phyloP scores from a whole-genome alignment of 2,113 vertebrate species.

The Okapia johnstoni region DNA sequence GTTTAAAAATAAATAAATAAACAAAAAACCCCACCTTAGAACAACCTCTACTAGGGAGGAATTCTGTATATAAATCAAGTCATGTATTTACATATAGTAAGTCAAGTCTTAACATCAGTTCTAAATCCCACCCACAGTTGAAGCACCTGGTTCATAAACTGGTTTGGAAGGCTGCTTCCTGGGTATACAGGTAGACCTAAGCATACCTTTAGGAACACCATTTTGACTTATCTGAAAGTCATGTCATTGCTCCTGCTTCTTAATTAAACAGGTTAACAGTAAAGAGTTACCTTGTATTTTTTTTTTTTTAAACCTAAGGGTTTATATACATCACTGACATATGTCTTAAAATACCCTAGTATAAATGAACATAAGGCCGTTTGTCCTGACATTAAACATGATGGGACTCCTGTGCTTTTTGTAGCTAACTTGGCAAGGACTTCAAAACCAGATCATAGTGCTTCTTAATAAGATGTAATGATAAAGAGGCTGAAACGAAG shows the following conservation, averaged over 20 bases:
- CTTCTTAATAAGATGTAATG: not conserved
- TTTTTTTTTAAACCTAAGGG: not conserved
- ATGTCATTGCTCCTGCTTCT: slow-evolving; percentile 26
- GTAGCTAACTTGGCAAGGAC: not conserved
- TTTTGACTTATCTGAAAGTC: slow-evolving; percentile 3
- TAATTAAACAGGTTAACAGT: slow-evolving; percentile 17
- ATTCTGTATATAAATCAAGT: slow-evolving; percentile 34
- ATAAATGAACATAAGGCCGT: not conserved
- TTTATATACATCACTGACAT: not conserved
- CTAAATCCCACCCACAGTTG: slow-evolving; percentile 2
- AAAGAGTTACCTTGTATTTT: not conserved
- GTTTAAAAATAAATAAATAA: not conserved
- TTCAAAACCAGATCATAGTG: slow-evolving; percentile 5
- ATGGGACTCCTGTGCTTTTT: not conserved
- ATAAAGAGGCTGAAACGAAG: not conserved
- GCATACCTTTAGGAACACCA: not conserved
- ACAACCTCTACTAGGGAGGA: slow-evolving; percentile 3
- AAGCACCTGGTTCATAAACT: not conserved
- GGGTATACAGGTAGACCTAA: not conserved
- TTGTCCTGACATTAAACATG: not conserved
- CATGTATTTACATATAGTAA: slow-evolving; percentile 27
- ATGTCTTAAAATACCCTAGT: not conserved
- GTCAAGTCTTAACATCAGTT: not conserved
- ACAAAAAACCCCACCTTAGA: not conserved
- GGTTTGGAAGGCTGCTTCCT: not conserved